A percentile compares a stretch with the other conserved stretches of the same genome.
phyloP scores from a whole-genome alignment of 2,888 invertebrate species.

The Scaptodrosophila latifasciaeformis region DNA sequence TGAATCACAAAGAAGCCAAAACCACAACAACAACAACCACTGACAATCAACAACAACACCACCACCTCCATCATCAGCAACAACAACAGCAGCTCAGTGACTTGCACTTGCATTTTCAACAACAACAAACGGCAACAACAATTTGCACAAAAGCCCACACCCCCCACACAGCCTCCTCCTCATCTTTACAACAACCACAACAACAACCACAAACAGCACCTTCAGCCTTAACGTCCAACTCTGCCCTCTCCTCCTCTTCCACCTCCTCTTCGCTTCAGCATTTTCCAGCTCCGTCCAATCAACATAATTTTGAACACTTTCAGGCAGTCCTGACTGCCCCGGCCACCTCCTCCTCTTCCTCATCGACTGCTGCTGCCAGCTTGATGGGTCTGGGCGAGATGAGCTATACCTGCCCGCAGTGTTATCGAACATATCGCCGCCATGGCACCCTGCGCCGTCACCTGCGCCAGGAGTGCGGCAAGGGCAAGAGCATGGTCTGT shows the following conservation, averaged over 20 bases:
- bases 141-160: not conserved
- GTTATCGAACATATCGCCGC: conserved; percentile 77
- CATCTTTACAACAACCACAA: conserved; percentile 3
- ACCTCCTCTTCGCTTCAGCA: conserved; percentile 18
- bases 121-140: conserved; percentile 13
- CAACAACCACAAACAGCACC: conserved; percentile 17
- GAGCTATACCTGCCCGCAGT: conserved; percentile 74
- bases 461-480: conserved; percentile 77
- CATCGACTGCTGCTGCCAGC: no score
- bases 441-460: conserved; percentile 78
- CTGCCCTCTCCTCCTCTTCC: no score
- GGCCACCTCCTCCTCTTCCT: not conserved
- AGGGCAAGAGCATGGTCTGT: conserved; percentile 76
- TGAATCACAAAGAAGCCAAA: not conserved
- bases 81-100: conserved; percentile 22
- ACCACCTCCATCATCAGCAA: conserved; percentile 12
- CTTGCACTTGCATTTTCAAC: conserved; percentile 34
- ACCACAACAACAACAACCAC: not conserved
- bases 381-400: conserved; percentile 61
- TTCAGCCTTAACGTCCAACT: not conserved
- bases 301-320: conserved; percentile 56
- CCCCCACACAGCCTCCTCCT: no score
- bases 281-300: conserved; percentile 52
- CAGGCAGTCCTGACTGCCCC: conserved; percentile 35
- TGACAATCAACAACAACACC: conserved; percentile 1